phyloP scores from a whole-genome alignment of 1,140 invertebrate genomes.

The Bombyx mori region DNA sequence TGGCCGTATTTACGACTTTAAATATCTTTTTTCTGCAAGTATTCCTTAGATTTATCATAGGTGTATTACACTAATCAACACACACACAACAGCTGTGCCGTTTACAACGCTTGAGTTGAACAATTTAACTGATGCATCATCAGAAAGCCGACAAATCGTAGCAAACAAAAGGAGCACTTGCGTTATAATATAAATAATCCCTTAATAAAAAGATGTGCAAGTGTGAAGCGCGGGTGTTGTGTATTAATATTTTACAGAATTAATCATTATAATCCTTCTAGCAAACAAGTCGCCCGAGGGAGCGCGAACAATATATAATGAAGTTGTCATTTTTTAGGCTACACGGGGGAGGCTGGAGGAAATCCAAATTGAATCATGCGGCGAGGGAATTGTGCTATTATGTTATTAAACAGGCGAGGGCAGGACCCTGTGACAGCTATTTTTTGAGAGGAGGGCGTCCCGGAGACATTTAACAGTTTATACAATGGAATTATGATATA shows the following conservation, averaged over 20 bases:
- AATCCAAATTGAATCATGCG: constrained; percentile 74
- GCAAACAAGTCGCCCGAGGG: constrained; percentile 66
- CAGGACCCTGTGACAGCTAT: constrained; percentile 60
- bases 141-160: constrained; percentile 16
- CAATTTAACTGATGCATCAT: not conserved
- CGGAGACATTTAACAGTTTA: constrained; percentile 69
- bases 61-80: too few species aligned
- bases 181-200: constrained; percentile 44
- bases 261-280: constrained; percentile 71
- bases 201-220: constrained; percentile 39
- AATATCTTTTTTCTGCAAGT: too few species aligned
- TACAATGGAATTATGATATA: constrained; percentile 70
- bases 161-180: constrained; percentile 33
- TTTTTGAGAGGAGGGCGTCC: constrained; percentile 56
- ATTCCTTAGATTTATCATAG: too few species aligned
- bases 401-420: constrained; percentile 73
- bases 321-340: constrained; percentile 70
- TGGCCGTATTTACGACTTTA: too few species aligned
- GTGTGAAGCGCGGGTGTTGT: constrained; percentile 52
- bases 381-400: constrained; percentile 74
- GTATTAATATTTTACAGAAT: constrained; percentile 70
- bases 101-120: too few species aligned
- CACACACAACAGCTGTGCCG: too few species aligned
- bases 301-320: constrained; percentile 68
- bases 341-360: constrained; percentile 65